These are phyloP conservation scores for Circaetus gallicus DNA, from an alignment of 2,113 vertebrate genomes.

Conservation along the genomic window DNA sequence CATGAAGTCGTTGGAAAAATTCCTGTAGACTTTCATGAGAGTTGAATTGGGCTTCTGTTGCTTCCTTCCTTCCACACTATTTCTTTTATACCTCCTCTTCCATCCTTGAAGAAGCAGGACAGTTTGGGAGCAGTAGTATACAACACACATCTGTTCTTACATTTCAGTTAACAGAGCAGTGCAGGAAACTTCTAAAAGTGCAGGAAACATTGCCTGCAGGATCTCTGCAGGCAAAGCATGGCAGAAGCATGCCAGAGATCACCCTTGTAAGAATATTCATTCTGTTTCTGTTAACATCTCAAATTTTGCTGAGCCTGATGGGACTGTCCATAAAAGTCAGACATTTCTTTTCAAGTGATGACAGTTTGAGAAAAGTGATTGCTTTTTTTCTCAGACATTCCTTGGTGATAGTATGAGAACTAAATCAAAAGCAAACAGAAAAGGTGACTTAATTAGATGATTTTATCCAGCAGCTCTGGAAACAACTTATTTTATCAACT, in stretches of 20 bases:
- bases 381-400: background rate
- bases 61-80: constrained; percentile 5
- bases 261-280: background rate
- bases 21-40: background rate
- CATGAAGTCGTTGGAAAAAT: background rate
- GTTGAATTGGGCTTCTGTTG: background rate
- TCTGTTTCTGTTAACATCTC: background rate
- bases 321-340: background rate
- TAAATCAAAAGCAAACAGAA: background rate
- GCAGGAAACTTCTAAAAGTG: background rate
- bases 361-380: background rate
- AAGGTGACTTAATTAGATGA: background rate
- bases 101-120: background rate
- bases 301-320: background rate
- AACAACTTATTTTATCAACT: background rate
- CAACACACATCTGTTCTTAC: background rate
- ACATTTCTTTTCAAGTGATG: background rate
- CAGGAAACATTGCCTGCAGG: background rate
- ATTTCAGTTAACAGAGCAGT: background rate
- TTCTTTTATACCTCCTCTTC: background rate
- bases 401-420: background rate
- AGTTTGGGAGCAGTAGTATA: background rate
- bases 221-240: background rate
- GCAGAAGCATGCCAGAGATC: background rate
- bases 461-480: background rate